phyloP scores from a whole-genome alignment of 2,113 vertebrate genomes.

The Marcusenius ussheri region DNA sequence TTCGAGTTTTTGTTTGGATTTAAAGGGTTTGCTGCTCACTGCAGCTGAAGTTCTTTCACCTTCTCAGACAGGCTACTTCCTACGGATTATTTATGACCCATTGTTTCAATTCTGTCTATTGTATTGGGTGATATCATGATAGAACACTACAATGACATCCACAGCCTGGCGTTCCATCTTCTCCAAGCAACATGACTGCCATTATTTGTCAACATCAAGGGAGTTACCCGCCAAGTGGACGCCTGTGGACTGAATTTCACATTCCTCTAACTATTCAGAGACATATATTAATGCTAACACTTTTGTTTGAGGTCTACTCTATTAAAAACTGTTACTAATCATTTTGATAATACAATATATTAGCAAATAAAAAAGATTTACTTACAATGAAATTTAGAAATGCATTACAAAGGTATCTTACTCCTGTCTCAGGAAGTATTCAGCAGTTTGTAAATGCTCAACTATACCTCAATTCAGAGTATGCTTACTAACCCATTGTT shows the following conservation, averaged over 20 bases:
- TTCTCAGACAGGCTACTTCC: background rate
- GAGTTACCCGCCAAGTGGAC: background rate
- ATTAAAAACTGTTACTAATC: background rate
- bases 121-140: background rate
- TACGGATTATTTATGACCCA: background rate
- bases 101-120: background rate
- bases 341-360: background rate
- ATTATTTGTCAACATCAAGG: background rate
- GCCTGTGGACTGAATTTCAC: background rate
- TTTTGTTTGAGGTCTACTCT: background rate
- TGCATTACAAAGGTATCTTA: background rate
- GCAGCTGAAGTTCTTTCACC: background rate
- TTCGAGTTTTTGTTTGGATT: background rate
- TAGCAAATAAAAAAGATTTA: background rate
- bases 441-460: background rate
- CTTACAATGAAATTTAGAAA: background rate
- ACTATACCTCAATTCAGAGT: background rate
- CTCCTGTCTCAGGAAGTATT: background rate
- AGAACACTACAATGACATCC: background rate
- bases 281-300: background rate
- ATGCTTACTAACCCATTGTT: background rate
- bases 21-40: background rate
- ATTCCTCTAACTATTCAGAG: slow-evolving; percentile 9
- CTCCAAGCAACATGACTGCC: background rate
- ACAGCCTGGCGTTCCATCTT: background rate